Evolutionary conservation across 1,140 invertebrate species (phyloP).

Genomic region (Solen grandis): DNA sequence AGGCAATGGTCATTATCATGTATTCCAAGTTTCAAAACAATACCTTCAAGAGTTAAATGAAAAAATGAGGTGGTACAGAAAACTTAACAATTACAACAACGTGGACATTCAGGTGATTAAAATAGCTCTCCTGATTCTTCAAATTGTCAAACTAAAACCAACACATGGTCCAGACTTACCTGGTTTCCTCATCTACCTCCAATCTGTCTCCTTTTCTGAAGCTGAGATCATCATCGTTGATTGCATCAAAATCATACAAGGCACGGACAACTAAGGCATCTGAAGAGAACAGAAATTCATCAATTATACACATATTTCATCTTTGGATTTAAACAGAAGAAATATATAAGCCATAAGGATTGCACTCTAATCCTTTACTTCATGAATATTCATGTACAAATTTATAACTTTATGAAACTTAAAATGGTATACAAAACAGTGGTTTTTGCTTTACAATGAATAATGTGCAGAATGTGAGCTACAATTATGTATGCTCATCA

Average conservation of each 20-base stretch:
- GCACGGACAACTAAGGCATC: constrained; percentile 71
- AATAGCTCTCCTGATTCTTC: no score
- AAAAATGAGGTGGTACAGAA: no score
- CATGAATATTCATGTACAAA: background rate
- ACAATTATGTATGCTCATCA: no score
- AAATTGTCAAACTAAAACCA: no score
- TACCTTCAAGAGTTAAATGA: no score
- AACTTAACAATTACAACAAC: no score
- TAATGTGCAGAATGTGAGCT: no score
- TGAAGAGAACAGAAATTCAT: constrained; percentile 41
- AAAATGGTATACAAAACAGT: background rate
- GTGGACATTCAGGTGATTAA: no score
- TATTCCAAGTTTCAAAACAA: no score
- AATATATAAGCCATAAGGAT: background rate
- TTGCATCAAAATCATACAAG: constrained; percentile 79
- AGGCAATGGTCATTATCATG: no score
- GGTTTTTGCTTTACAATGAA: background rate
- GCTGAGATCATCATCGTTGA: constrained; percentile 79
- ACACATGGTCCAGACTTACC: constrained; percentile 67
- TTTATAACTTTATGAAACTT: background rate
- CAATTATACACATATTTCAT: background rate
- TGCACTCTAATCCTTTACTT: background rate
- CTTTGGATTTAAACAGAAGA: background rate
- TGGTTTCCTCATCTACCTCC: constrained; percentile 73
- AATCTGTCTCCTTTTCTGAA: constrained; percentile 80